Evolutionary conservation across 2,797 vertebrate species (phyloP).

Genomic region (Thripadectes ignobilis): DNA sequence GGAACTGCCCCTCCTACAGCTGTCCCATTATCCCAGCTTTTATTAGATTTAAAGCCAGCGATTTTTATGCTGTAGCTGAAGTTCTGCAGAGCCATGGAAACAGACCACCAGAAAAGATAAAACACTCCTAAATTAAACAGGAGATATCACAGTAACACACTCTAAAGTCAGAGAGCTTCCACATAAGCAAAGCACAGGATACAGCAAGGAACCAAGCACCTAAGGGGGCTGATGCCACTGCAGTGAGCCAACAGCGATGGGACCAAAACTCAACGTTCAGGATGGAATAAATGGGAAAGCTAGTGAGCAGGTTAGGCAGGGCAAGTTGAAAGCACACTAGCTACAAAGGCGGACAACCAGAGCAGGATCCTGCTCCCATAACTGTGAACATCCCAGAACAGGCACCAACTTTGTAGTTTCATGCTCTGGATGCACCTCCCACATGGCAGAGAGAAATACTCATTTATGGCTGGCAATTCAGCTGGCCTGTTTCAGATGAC

Average conservation of each 20-base stretch:
- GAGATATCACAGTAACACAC: neutral
- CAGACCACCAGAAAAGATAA: slow-evolving; percentile 64
- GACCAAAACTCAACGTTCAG: neutral
- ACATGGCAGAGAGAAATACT: neutral
- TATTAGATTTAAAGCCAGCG: slow-evolving; percentile 66
- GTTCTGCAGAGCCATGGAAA: slow-evolving; percentile 62
- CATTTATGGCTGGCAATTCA: neutral
- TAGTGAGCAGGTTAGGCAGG: neutral
- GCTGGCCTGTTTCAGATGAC: neutral
- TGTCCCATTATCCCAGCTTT: slow-evolving; percentile 70
- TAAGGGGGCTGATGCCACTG: rapidly evolving
- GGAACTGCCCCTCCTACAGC: slow-evolving; percentile 65
- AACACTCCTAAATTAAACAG: slow-evolving; percentile 50
- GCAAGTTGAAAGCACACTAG: neutral
- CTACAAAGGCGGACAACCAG: neutral
- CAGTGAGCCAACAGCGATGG: rapidly evolving
- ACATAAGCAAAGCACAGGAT: neutral
- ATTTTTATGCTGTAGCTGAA: slow-evolving; percentile 58
- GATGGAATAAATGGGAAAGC: neutral
- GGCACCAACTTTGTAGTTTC: neutral
- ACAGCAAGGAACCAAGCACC: neutral
- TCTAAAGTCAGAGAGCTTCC: neutral
- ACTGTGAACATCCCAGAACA: neutral
- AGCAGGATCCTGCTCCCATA: neutral
- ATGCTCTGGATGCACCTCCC: neutral